Percentiles rank a stretch among this genome's conserved stretches.
These are phyloP conservation scores for Ibidorhyncha struthersii DNA, from an alignment of 2,113 vertebrate genomes.

Conservation along the genomic window DNA sequence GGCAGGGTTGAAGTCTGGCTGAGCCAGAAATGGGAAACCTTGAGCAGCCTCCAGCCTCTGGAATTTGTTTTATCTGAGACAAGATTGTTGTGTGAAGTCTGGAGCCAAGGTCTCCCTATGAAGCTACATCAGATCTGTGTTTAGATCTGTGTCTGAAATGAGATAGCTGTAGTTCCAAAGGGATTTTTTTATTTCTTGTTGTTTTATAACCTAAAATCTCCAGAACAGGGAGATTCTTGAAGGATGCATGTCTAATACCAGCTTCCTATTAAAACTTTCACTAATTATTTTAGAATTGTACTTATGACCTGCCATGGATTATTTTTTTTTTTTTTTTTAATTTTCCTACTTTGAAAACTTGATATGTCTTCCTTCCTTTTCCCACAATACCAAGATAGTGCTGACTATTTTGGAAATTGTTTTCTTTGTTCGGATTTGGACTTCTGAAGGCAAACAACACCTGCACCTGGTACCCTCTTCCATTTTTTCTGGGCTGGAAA, in stretches of 20 bases:
- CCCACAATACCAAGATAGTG: not conserved
- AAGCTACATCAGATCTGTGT: not conserved
- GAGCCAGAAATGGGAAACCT: not conserved
- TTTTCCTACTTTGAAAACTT: not conserved
- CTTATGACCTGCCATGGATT: not conserved
- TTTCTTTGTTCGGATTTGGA: not conserved
- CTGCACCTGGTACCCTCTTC: not conserved
- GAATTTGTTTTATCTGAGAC: slow-evolving; percentile 10
- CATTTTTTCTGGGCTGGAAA: not conserved
- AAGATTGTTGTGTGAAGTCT: not conserved
- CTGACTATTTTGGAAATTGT: not conserved
- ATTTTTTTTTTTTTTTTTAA: not conserved
- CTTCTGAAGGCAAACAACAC: not conserved
- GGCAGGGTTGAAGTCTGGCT: not conserved
- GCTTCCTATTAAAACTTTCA: slow-evolving; percentile 10
- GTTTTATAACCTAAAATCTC: not conserved
- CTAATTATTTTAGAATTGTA: not conserved
- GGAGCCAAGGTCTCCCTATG: not conserved
- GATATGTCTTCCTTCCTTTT: not conserved
- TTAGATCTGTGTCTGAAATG: not conserved
- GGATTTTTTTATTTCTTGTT: not conserved
- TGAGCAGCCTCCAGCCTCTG: not conserved
- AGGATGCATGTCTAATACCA: not conserved
- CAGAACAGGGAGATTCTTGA: not conserved
- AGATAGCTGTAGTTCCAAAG: not conserved